A percentile compares a stretch with the other conserved stretches of the same genome.
Evolutionary conservation across 1,140 invertebrate species (phyloP).

Genomic region (Hyphantria cunea): DNA sequence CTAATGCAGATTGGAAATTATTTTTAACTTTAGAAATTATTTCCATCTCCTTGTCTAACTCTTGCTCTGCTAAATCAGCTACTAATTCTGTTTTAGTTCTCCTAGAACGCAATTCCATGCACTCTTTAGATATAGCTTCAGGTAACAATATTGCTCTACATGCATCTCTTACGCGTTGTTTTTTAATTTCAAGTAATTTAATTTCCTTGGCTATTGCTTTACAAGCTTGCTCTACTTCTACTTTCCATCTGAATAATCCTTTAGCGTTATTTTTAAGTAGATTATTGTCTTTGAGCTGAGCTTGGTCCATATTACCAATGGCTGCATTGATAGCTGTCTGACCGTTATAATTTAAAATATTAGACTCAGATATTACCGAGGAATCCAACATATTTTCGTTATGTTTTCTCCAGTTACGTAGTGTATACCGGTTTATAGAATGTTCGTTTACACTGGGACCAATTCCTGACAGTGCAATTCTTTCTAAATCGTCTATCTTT

Average conservation of each 20-base stretch:
- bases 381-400: conserved; percentile 84
- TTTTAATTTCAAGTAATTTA: conserved; percentile 84
- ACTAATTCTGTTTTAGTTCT: conserved; percentile 90
- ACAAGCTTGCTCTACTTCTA: conserved; percentile 85
- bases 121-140: conserved; percentile 87
- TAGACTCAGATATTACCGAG: conserved; percentile 69
- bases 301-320: conserved; percentile 84
- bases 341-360: conserved; percentile 81
- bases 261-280: conserved; percentile 83
- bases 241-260: conserved; percentile 87
- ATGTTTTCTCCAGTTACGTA: conserved; percentile 86
- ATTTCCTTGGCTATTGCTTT: conserved; percentile 86
- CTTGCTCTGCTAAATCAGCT: conserved; percentile 90
- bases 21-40: conserved; percentile 85
- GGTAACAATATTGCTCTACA: conserved; percentile 84
- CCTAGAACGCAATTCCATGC: conserved; percentile 88
- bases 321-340: conserved; percentile 83
- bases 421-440: conserved; percentile 86
- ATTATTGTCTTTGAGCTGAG: conserved; percentile 85
- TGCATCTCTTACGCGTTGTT: conserved; percentile 84
- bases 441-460: conserved; percentile 88
- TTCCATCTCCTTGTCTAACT: conserved; percentile 88
- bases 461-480: conserved; percentile 84
- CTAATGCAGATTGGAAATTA: conserved; percentile 83
- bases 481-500: too few species aligned